A percentile compares a stretch with the other conserved stretches of the same genome.
Conservation (phyloP, 2,888 invertebrate species). For the Drosophila quasianomalipes region DNA sequence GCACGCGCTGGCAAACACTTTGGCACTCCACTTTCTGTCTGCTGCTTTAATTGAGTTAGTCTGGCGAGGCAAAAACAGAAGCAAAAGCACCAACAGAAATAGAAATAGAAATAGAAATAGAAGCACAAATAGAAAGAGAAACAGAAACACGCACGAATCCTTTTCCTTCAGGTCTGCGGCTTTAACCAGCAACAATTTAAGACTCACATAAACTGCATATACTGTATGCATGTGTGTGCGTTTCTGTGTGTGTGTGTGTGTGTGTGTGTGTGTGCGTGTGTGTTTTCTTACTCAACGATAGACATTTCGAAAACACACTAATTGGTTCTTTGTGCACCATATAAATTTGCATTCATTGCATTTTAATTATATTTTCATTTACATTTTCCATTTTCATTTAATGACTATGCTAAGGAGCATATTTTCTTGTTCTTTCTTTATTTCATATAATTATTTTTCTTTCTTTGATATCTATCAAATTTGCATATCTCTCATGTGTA, state of each 20-base stretch:
- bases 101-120: conserved; percentile 34
- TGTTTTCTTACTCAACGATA: neutral
- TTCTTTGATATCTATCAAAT: neutral
- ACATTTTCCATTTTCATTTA: neutral
- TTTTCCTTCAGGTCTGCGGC: conserved; percentile 18
- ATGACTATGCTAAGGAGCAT: neutral
- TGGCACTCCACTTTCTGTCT: conserved; percentile 74
- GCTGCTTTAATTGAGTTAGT: conserved; percentile 77
- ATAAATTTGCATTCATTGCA: neutral
- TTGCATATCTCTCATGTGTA: neutral
- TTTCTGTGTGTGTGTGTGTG: neutral
- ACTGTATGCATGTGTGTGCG: neutral
- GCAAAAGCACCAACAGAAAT: conserved; percentile 26
- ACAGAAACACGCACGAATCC: conserved; percentile 39
- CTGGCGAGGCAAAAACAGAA: conserved; percentile 59
- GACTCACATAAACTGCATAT: conserved; percentile 10
- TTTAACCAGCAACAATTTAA: conserved; percentile 32
- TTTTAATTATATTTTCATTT: neutral
- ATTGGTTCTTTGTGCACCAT: neutral
- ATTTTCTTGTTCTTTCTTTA: neutral
- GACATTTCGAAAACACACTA: neutral
- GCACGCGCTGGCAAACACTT: conserved; percentile 44
- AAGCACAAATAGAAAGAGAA: conserved; percentile 16
- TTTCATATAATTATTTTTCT: neutral
- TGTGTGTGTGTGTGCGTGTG: neutral